Conservation (phyloP, 2,797 vertebrate species). For the Mycteria americana region DNA sequence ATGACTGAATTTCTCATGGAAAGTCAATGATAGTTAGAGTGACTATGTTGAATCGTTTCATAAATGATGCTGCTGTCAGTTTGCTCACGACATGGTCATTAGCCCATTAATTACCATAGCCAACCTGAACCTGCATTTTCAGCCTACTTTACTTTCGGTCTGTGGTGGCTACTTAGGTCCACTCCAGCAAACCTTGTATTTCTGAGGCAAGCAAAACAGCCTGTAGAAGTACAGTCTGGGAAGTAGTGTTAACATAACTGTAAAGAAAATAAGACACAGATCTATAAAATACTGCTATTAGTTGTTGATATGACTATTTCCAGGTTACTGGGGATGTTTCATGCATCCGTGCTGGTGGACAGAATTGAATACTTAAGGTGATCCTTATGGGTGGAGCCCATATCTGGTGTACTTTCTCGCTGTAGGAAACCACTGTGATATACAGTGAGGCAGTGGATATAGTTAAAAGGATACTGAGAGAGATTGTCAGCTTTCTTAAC, state of each 20-base stretch:
- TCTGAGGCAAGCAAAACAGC: background rate
- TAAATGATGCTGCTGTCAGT: background rate
- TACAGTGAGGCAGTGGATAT: background rate
- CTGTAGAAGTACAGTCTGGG: background rate
- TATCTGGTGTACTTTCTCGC: accelerated
- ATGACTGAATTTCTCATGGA: background rate
- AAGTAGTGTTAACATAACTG: background rate
- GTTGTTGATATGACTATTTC: background rate
- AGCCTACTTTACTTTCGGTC: background rate
- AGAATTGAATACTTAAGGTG: background rate
- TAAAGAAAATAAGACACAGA: background rate
- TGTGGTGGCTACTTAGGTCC: background rate
- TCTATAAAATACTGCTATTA: background rate
- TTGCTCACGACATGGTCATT: background rate
- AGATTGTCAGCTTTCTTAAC: background rate
- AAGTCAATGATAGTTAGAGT: background rate
- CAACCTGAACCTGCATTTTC: background rate
- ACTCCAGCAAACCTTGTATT: background rate
- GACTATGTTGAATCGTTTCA: background rate
- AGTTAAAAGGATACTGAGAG: background rate
- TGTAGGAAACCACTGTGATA: background rate
- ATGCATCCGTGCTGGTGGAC: background rate
- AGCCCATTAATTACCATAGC: background rate
- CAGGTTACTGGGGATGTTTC: background rate
- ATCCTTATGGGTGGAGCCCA: background rate